Conservation (phyloP, 2,888 invertebrate species). For the Elegia similella region DNA sequence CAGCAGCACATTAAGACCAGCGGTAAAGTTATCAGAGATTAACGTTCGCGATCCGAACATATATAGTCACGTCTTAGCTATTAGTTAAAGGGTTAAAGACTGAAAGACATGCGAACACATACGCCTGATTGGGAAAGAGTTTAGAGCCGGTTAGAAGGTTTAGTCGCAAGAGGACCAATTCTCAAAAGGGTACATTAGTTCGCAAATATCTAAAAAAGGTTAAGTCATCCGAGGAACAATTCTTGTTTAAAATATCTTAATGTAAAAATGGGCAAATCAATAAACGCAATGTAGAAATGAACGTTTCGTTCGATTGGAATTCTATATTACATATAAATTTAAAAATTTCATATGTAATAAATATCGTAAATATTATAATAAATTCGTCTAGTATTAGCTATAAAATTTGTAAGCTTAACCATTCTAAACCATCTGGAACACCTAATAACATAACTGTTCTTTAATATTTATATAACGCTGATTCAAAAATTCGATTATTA, state of each 20-base stretch:
- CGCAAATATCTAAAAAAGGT: too few species aligned
- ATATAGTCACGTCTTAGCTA: conserved; percentile 70
- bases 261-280: not conserved
- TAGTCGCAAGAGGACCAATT: not conserved
- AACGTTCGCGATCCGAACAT: conserved; percentile 56
- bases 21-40: conserved; percentile 49
- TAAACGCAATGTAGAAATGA: not conserved
- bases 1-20: conserved; percentile 56
- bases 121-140: conserved; percentile 22
- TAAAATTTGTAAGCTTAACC: not conserved
- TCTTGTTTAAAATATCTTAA: not conserved
- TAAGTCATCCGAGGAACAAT: too few species aligned
- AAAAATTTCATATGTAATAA: too few species aligned
- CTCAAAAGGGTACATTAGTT: not conserved
- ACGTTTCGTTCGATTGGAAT: too few species aligned
- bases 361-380: too few species aligned
- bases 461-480: too few species aligned
- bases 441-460: not conserved
- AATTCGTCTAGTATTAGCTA: not conserved
- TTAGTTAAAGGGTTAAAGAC: conserved; percentile 62
- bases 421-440: not conserved
- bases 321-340: too few species aligned
- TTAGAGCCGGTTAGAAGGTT: not conserved
- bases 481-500: too few species aligned
- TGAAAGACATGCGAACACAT: conserved; percentile 57